phyloP scores from a whole-genome alignment of 2,797 vertebrate species.

The Cynopterus sphinx region DNA sequence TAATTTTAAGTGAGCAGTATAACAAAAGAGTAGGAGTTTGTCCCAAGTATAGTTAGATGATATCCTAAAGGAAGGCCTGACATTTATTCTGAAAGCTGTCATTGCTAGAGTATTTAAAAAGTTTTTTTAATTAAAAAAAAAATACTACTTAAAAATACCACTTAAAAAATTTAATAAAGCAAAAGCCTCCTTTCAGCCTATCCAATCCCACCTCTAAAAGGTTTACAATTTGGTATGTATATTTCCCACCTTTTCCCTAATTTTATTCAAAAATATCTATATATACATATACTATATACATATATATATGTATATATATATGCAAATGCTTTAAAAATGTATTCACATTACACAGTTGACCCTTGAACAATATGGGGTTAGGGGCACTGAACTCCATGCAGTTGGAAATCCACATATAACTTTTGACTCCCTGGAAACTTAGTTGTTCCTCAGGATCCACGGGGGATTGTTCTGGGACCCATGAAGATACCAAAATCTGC shows the following conservation, averaged over 20 bases:
- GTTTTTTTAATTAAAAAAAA: conserved; percentile 44
- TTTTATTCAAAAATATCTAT: conserved; percentile 47
- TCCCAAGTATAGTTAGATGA: conserved; percentile 65
- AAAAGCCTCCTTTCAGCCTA: conserved; percentile 27
- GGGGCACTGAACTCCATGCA: neutral
- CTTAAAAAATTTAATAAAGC: conserved; percentile 49
- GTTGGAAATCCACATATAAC: neutral
- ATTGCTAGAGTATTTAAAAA: conserved; percentile 34
- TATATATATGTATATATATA: neutral
- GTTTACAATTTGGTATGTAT: conserved; percentile 32
- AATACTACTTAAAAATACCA: neutral
- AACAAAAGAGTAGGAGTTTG: conserved; percentile 60
- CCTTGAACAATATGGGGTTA: neutral
- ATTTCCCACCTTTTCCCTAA: conserved; percentile 46
- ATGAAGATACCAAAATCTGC: neutral
- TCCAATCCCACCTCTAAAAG: conserved; percentile 20
- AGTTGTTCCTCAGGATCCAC: neutral
- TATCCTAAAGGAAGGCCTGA: conserved; percentile 44
- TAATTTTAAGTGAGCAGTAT: conserved; percentile 54
- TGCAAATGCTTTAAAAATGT: conserved; percentile 26
- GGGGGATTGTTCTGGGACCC: neutral
- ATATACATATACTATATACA: neutral
- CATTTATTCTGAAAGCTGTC: conserved; percentile 46
- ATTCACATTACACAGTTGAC: conserved; percentile 13
- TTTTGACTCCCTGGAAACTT: neutral